These are phyloP conservation scores for Schizopygopsis pylzovi DNA, from an alignment of 2,797 vertebrate genomes.

Conservation along the genomic window DNA sequence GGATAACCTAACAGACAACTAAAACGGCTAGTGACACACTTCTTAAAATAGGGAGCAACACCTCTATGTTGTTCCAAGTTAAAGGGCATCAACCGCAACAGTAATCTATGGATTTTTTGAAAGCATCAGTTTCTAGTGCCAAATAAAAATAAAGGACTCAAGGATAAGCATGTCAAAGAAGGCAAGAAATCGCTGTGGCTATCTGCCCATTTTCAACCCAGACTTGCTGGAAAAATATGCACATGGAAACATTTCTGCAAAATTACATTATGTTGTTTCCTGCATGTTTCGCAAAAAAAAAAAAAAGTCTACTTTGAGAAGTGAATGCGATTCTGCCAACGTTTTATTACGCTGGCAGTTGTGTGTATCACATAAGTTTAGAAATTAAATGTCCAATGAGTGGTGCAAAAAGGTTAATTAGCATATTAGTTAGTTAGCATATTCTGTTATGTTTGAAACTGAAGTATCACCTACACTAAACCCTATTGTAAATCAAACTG, in stretches of 20 bases:
- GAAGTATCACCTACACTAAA: not conserved
- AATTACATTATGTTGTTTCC: not conserved
- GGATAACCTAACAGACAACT: not conserved
- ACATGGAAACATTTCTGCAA: not conserved
- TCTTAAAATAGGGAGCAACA: not conserved
- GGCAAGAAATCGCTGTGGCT: not conserved
- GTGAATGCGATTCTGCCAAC: not conserved
- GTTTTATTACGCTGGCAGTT: not conserved
- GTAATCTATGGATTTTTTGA: not conserved
- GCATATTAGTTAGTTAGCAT: not conserved
- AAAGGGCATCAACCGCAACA: not conserved
- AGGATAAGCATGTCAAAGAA: not conserved
- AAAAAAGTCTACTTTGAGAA: not conserved
- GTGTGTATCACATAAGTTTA: not conserved
- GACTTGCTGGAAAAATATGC: not conserved
- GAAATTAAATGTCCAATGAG: not conserved
- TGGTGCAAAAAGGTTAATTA: not conserved
- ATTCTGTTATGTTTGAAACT: not conserved
- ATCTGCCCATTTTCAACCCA: not conserved
- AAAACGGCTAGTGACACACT: not conserved
- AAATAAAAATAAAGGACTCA: not conserved
- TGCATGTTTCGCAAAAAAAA: not conserved
- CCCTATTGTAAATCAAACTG: not conserved
- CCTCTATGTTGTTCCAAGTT: not conserved
- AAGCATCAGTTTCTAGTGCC: not conserved